A percentile compares a stretch with the other conserved stretches of the same genome.
These are phyloP conservation scores for Microchrysa polita DNA, from an alignment of 2,888 invertebrate genomes.

Conservation along the genomic window DNA sequence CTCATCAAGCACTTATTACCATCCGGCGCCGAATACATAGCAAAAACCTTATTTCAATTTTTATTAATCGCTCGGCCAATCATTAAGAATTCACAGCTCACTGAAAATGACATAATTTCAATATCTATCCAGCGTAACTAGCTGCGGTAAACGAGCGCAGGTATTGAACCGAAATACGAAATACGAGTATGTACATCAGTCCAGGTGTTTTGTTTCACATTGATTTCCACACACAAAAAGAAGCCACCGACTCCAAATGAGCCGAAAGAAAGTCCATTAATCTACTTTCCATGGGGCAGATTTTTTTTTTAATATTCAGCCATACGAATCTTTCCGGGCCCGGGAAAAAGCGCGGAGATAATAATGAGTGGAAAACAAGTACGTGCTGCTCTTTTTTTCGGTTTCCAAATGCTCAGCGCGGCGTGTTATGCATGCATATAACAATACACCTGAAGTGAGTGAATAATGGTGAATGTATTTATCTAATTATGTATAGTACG, in stretches of 20 bases:
- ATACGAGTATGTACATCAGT: too few species aligned
- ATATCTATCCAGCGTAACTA: neutral
- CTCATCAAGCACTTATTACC: too few species aligned
- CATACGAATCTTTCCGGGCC: neutral
- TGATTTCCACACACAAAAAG: neutral
- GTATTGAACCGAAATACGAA: neutral
- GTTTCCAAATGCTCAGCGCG: neutral
- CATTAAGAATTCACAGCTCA: slow-evolving; percentile 1
- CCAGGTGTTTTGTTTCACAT: slow-evolving; percentile 11
- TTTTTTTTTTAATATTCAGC: neutral
- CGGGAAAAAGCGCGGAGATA: neutral
- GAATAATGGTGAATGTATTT: too few species aligned
- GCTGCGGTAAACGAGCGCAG: neutral
- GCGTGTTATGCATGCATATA: neutral
- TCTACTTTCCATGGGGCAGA: neutral
- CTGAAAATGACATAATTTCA: slow-evolving; percentile 2
- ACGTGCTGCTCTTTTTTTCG: neutral
- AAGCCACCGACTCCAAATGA: neutral
- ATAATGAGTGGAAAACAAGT: neutral
- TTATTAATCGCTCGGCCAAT: neutral
- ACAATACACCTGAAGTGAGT: neutral
- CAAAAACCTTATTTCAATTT: neutral
- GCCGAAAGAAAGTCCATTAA: slow-evolving; percentile 9
- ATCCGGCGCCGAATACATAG: too few species aligned
- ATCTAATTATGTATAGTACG: too few species aligned